These are phyloP conservation scores for Phoeniculus purpureus DNA, from an alignment of 2,797 vertebrate genomes.

Conservation along the genomic window DNA sequence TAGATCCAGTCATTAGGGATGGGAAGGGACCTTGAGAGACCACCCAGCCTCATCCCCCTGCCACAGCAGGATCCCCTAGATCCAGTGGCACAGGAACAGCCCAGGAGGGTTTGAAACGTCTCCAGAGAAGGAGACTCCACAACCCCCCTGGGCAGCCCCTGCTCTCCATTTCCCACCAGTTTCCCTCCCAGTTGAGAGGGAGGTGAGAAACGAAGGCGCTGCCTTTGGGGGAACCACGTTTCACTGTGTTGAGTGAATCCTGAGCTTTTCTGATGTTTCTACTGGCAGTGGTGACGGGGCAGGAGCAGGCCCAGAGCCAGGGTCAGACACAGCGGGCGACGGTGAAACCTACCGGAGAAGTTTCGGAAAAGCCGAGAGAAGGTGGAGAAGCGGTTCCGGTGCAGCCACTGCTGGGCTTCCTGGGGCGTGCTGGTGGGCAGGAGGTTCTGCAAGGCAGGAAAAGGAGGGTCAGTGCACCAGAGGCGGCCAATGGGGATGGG, in stretches of 20 bases:
- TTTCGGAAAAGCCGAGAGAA: constrained; percentile 93
- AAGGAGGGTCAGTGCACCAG: neutral
- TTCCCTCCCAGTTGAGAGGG: neutral
- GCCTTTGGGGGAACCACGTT: neutral
- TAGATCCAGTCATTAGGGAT: no score
- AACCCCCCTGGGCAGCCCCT: no score
- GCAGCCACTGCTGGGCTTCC: constrained; percentile 97
- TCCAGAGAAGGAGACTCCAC: no score
- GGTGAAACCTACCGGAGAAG: constrained; percentile 88
- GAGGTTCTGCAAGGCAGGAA: constrained; percentile 84
- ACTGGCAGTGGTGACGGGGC: neutral
- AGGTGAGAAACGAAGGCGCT: neutral
- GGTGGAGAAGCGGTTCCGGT: constrained; percentile 92
- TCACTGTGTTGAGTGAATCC: neutral
- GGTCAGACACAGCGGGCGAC: no score
- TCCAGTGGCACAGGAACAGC: no score
- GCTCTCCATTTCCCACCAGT: neutral
- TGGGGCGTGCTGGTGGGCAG: constrained; percentile 92
- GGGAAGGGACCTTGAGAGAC: no score
- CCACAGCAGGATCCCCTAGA: no score
- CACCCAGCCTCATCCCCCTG: no score
- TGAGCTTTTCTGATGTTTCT: no score
- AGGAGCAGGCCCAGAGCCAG: neutral
- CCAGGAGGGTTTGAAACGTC: no score
- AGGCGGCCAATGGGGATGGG: accelerated